Evolutionary conservation across 92 coral and sea anemone species (phyloP), one percentile per base, ranked within the genome.

Genomic region (Phenganax stokvisi): DNA sequence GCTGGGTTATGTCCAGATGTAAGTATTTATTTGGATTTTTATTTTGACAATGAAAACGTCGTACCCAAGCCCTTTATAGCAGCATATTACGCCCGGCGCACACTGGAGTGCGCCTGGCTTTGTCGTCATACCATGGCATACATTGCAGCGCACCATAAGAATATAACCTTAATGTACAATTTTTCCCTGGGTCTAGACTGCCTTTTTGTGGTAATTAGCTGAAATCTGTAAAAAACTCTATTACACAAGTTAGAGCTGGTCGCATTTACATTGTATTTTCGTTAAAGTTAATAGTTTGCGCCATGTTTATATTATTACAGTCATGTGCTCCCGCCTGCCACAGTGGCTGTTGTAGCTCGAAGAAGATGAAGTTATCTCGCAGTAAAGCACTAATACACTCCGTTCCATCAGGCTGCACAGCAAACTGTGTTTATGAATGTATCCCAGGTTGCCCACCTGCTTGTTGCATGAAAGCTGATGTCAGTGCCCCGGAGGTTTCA

Each of bases 341-440:
- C 75, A 89, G 97, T 58, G 97, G 97, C 16, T 94, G 98, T 82
- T 94, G 98, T 62, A 87, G 93, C 47, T 87, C 86, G 56, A 89
- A 90, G 1, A 90, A 90, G 28, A 92, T 92, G 74, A 75, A 52
- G 29, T 90, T 88, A 79, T 59, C 97, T 75, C 91, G 90, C 3
- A 89, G 90, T 51, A 78, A 51, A n/a, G 58, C 82, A 47, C 10
- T 78, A 7, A n/a, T 67, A n/a, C 82, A 78, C 73, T 53, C 77
- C 37, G 67, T 77, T 70, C 87, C 80, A 47, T 85, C 87, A 66
- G 87, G 89, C 10, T 93, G 98, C 65, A 80, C 87, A 57, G 90
- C 93, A 13, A 54, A 87, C 64, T 93, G 98, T 73, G 93, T 93
- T 16, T 88, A 88, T 67, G 89, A 86, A 9, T 93, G 98, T 81